Base-by-base conservation (phyloP, 1,140 invertebrate species). In the Hylaeus volcanicus region DNA sequence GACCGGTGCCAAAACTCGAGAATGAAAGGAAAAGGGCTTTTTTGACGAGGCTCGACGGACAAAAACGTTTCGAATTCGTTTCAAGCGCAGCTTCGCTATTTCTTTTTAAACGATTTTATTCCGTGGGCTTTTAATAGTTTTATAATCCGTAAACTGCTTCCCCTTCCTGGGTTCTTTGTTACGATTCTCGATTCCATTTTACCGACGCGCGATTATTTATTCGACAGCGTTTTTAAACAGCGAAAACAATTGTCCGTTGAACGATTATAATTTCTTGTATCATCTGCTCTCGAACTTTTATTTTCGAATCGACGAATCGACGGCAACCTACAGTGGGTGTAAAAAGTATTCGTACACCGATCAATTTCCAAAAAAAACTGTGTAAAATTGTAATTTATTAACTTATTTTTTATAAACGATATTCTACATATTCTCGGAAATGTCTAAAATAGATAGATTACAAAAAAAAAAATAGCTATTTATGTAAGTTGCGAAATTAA, bases 1-100 rank as follows among this genome's bases (percentile, higher is more conserved):
- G 56, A 76, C 68, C 39, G 77, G 82, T 83, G 82, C 82, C 82
- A 83, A 77, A 83, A 68, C 73, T 39, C 48, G 65, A 63, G 63
- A 11, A 76, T 2, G 61, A 4, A 63, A 11, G 14, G 12, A 4
- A 55, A 26, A 26, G 37, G 6, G 37, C 37, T 11, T 77, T 26
- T 61, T 61, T 14, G 37, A 51, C 51, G 15, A n/a, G 51, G 6
- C 51, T 11, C 51, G 51, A 51, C 2, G 51, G 51, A 51, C 51
- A 51, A 51, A 51, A 76, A 37, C 41, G 53, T 74, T 48, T 51
- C n/a, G 15, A 45, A 65, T 58, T n/a, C 3, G 48, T 55, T 39
- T 11, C 61, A 45, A 74, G 26, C 5, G 41, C n/a, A 39, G 48
- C 48, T 65, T 56, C 45, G 69, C 37, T 51, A n/a, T 45, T 37